Conservation (phyloP, 1,140 invertebrate species). For the Neuroterus valhalla region DNA sequence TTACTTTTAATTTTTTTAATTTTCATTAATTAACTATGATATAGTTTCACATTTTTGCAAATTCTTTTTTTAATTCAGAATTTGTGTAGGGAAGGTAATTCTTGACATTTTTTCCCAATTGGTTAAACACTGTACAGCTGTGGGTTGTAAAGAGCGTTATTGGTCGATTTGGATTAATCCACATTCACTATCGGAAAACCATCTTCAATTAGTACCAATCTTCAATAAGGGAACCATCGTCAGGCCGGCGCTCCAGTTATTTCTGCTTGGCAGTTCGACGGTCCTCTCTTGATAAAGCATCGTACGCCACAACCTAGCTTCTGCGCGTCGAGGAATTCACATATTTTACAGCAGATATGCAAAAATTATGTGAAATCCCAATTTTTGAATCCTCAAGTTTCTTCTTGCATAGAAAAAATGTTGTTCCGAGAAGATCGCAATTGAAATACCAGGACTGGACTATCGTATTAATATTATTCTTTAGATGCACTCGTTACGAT, state of each 20-base stretch:
- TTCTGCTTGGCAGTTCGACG: slow-evolving; percentile 51
- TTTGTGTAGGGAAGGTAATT: background rate
- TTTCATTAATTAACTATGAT: too few species aligned
- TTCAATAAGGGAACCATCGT: slow-evolving; percentile 21
- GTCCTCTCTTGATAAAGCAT: slow-evolving; percentile 57
- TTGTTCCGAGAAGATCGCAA: background rate
- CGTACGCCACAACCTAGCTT: slow-evolving; percentile 46
- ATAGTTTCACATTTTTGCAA: too few species aligned
- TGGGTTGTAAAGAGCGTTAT: background rate
- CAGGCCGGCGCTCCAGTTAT: slow-evolving; percentile 50
- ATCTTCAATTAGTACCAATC: slow-evolving; percentile 25
- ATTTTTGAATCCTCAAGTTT: slow-evolving; percentile 16
- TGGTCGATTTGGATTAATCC: background rate
- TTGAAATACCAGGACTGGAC: background rate
- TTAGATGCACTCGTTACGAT: background rate
- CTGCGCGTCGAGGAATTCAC: slow-evolving; percentile 48
- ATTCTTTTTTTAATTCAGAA: too few species aligned
- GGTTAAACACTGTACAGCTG: background rate
- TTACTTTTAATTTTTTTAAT: too few species aligned
- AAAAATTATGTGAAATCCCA: slow-evolving; percentile 28
- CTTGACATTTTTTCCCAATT: background rate
- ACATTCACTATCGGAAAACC: slow-evolving; percentile 5
- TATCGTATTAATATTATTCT: background rate
- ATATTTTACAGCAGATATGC: background rate
- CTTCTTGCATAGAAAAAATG: background rate